Conservation (phyloP, 2,113 vertebrate genomes). For the Notarius quadriscutis region DNA sequence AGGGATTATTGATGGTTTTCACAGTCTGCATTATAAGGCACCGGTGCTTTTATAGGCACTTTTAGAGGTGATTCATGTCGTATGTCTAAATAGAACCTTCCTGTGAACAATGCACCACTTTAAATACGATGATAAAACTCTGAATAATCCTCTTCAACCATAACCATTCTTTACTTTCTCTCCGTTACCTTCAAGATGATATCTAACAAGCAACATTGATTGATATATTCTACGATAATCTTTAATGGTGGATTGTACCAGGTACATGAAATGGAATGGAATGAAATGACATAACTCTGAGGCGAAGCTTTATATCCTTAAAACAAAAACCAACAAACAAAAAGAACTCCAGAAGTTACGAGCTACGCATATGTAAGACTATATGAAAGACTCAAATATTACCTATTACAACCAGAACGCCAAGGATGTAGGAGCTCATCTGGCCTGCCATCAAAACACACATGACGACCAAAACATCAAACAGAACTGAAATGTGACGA, state of each 20-base stretch:
- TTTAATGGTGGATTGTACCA: neutral
- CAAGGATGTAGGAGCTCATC: too few relatives aligned
- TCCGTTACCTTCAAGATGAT: constrained; percentile 11
- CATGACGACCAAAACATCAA: too few relatives aligned
- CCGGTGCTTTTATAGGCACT: constrained; percentile 23
- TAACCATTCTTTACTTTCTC: neutral
- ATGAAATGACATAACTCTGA: neutral
- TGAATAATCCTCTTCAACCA: constrained; percentile 13
- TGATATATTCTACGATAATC: neutral
- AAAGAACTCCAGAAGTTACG: neutral
- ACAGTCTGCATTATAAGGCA: constrained; percentile 12
- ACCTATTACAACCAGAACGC: neutral
- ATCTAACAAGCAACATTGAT: constrained; percentile 16
- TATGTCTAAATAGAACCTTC: constrained; percentile 20
- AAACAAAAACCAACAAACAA: neutral
- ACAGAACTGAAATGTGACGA: too few relatives aligned
- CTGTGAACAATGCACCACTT: constrained; percentile 24
- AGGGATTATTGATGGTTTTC: constrained; percentile 25
- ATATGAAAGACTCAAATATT: neutral
- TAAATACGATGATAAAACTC: constrained; percentile 33
- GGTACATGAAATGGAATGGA: neutral
- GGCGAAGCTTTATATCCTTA: neutral
- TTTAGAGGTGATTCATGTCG: constrained; percentile 13
- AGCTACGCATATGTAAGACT: neutral
- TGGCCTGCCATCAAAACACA: too few relatives aligned